These are phyloP conservation scores for Anarhynchus alexandrinus DNA, from an alignment of 2,113 vertebrate genomes.

Conservation along the genomic window DNA sequence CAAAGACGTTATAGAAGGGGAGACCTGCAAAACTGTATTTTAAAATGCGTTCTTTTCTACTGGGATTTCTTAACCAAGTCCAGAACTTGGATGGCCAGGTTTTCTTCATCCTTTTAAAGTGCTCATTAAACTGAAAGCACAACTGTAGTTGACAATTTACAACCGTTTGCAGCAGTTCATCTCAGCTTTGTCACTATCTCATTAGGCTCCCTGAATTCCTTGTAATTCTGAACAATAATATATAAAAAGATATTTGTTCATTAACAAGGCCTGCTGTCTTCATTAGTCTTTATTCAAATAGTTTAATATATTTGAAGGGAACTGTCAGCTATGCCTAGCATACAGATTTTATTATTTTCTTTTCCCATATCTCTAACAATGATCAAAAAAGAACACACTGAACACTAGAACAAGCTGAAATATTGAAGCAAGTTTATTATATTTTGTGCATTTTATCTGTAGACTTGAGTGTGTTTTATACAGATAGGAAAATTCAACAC, in stretches of 20 bases:
- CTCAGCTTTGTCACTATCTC: background rate
- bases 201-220: background rate
- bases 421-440: background rate
- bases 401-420: background rate
- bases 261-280: background rate
- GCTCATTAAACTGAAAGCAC: background rate
- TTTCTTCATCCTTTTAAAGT: background rate
- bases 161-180: background rate
- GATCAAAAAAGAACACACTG: background rate
- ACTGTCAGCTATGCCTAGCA: background rate
- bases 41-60: background rate
- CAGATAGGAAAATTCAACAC: background rate
- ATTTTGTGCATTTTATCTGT: conserved; percentile 21
- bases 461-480: background rate
- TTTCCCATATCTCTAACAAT: background rate
- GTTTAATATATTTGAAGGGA: background rate
- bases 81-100: background rate
- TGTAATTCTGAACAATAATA: background rate
- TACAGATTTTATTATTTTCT: background rate
- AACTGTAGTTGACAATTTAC: background rate
- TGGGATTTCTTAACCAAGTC: background rate
- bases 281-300: background rate
- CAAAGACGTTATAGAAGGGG: background rate
- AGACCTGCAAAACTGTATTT: background rate
- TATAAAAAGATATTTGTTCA: background rate